phyloP scores from a whole-genome alignment of 2,113 vertebrate genomes.

The Boulengeromyrus knoepffleri region DNA sequence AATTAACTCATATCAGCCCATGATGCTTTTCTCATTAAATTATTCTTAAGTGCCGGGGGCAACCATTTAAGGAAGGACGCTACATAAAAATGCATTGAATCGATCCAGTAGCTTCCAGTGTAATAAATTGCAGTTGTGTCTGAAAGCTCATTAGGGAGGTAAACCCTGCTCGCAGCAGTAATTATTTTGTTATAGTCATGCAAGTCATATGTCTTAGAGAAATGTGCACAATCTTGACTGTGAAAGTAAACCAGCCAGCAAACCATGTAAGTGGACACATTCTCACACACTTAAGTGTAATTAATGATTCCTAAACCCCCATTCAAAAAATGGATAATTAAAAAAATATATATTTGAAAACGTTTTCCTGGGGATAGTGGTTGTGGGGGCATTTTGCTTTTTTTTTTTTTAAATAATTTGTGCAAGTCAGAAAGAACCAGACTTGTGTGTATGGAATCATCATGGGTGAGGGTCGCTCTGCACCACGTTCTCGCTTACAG shows the following conservation, averaged over 20 bases:
- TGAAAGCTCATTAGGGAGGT: not conserved
- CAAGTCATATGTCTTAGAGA: not conserved
- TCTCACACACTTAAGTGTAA: not conserved
- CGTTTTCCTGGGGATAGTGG: not conserved
- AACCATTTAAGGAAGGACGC: not conserved
- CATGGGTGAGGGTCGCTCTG: not conserved
- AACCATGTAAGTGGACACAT: not conserved
- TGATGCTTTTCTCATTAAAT: not conserved
- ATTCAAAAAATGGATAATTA: not conserved
- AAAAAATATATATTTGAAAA: not conserved
- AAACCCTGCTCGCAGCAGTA: not conserved
- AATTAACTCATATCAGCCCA: not conserved
- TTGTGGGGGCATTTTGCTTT: not conserved
- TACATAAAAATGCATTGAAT: not conserved
- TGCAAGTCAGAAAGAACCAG: not conserved
- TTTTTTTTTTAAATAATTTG: not conserved
- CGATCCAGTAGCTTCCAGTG: not conserved
- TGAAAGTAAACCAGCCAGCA: not conserved
- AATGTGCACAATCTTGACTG: not conserved
- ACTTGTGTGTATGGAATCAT: not conserved
- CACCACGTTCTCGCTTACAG: not conserved
- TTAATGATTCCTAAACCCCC: not conserved
- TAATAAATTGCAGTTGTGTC: not conserved
- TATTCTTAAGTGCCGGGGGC: not conserved
- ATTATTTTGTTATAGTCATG: not conserved